Evolutionary conservation across 2,113 vertebrate species (phyloP).

Genomic region (Parus major): DNA sequence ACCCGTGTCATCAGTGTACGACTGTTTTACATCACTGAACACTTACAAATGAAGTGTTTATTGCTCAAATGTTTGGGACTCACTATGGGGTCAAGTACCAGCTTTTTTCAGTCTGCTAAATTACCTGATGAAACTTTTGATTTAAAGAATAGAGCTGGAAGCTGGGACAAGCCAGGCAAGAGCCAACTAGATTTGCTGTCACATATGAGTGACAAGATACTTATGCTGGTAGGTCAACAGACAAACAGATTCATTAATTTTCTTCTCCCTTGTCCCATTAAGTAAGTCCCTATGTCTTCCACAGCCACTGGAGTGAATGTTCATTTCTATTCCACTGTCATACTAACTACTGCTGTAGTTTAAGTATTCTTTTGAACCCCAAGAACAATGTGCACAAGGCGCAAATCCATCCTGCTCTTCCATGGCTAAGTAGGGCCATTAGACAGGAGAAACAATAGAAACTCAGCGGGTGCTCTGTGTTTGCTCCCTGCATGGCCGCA

Average conservation of each 20-base stretch:
- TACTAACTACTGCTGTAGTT: slow-evolving; percentile 59
- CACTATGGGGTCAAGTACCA: background rate
- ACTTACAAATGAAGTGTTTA: background rate
- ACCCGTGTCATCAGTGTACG: rapidly evolving
- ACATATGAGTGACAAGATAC: slow-evolving; percentile 27
- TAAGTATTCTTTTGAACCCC: slow-evolving; percentile 65
- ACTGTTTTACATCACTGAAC: background rate
- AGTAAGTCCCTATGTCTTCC: slow-evolving; percentile 35
- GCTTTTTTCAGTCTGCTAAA: background rate
- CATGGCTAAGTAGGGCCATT: slow-evolving; percentile 62
- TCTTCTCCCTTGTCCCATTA: slow-evolving; percentile 19
- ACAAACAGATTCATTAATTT: slow-evolving; percentile 53
- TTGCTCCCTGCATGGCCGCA: slow-evolving; percentile 57
- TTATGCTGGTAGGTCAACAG: slow-evolving; percentile 24
- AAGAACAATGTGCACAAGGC: slow-evolving; percentile 56
- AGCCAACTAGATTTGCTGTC: background rate
- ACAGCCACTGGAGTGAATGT: slow-evolving; percentile 39
- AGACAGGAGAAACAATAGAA: slow-evolving; percentile 66
- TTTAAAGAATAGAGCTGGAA: background rate
- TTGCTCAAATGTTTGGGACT: background rate
- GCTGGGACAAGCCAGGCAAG: rapidly evolving
- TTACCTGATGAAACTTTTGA: slow-evolving; percentile 23
- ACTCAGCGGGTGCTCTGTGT: slow-evolving; percentile 44
- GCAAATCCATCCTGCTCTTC: slow-evolving; percentile 57
- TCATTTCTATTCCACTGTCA: slow-evolving; percentile 62